Base-by-base conservation (phyloP, 2,888 invertebrate genomes). In the Rhimphoctona megacephalus region DNA sequence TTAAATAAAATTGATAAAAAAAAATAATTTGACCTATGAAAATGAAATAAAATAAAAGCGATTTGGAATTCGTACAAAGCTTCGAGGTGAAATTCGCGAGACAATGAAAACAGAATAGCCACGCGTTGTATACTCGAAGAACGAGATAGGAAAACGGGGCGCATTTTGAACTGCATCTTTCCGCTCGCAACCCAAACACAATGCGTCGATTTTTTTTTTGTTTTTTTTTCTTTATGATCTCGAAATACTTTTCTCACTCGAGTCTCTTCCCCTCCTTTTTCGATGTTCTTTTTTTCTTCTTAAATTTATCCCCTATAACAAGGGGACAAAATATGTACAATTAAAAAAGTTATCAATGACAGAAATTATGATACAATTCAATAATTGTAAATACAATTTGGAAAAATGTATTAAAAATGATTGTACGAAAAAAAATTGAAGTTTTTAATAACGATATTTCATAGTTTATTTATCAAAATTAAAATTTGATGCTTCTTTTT, bases 131-230 rank as follows among this genome's bases (percentile, higher is more conserved):
- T 19, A 49, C 49, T 49, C 49, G 19, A 22, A 78, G 22, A 78
- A 25, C 9, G 36, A 76, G 61, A 57, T 17, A 36, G 33, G 61
- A 73, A 82, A 87, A 43, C 43, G 14, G 43, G 83, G 83, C 57
- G 83, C 57, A 85, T 85, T 86, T 89, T 87, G 85, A 85, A 81
- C 83, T 67, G 89, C 89, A 88, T 88, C 90, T 91, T 91, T 91
- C 90, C 90, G 90, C 90, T 90, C 76, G 83, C 85, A 86, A 90
- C 85, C 87, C 90, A 90, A 89, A 89, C 80, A 92, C 92, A 91
- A 91, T 92, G 90, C 91, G 88, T 89, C 87, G 80, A 86, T 84
- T 81, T 83, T 43, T 39, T 39, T 36, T 36, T 36, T 36, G 3
- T 39, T 36, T 36, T 36, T 36, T 36, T 39, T 46, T 49, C 4